Conservation (phyloP, 2,888 invertebrate genomes). For the Athrips mouffetella region DNA sequence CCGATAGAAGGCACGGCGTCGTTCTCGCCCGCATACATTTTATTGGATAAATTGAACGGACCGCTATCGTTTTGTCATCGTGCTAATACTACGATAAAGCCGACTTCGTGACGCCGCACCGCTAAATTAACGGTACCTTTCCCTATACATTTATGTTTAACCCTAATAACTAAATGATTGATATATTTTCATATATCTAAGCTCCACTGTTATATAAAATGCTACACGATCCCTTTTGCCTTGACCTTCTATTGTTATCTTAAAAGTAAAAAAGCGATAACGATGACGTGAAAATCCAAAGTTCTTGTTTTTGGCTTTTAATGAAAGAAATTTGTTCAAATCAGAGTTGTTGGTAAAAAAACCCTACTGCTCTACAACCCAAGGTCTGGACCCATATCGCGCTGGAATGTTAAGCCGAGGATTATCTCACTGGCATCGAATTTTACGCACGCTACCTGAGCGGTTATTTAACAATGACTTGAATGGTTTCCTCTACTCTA, state of each 20-base stretch:
- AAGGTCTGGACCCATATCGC: slow-evolving; percentile 43
- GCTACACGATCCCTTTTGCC: slow-evolving; percentile 1
- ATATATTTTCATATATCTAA: too few relatives aligned
- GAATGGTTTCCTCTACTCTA: slow-evolving; percentile 65
- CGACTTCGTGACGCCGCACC: not conserved
- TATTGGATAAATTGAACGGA: slow-evolving; percentile 68
- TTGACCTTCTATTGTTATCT: slow-evolving; percentile 1
- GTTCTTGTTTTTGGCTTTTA: too few relatives aligned
- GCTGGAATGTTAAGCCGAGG: slow-evolving; percentile 71
- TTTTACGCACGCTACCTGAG: slow-evolving; percentile 73
- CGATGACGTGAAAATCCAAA: not conserved
- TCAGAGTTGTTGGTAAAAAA: slow-evolving; percentile 25
- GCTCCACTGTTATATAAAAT: not conserved
- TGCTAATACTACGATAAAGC: slow-evolving; percentile 15
- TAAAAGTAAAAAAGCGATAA: not conserved
- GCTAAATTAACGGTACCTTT: too few relatives aligned
- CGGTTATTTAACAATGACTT: slow-evolving; percentile 56
- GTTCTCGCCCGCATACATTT: slow-evolving; percentile 66
- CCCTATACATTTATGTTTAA: too few relatives aligned
- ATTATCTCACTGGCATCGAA: slow-evolving; percentile 69
- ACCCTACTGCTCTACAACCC: slow-evolving; percentile 52
- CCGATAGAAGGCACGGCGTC: slow-evolving; percentile 39
- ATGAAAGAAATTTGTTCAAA: not conserved
- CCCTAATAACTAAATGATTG: too few relatives aligned
- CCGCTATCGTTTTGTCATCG: slow-evolving; percentile 49